Percentiles rank a stretch among this genome's conserved stretches.
Evolutionary conservation across 1,140 invertebrate species (phyloP).

Genomic region (Condylostylus longicornis): DNA sequence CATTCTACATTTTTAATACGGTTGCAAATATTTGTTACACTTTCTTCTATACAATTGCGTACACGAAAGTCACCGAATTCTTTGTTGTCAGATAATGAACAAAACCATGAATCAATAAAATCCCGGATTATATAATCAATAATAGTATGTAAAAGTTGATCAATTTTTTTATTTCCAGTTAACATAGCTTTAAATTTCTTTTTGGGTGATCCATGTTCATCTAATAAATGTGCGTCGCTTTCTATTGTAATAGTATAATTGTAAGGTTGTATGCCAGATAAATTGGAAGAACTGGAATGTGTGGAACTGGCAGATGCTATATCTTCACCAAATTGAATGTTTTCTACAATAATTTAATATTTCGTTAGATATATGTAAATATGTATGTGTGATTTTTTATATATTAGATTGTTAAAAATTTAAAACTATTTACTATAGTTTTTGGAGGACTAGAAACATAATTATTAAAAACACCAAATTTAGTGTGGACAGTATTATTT

Average conservation of each 20-base stretch:
- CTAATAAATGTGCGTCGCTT: background rate
- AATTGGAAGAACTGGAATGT: too few species aligned
- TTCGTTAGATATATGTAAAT: background rate
- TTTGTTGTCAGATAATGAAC: constrained; percentile 35
- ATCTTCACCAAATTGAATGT: background rate
- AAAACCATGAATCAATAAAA: constrained; percentile 63
- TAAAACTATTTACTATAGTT: background rate
- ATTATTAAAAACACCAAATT: background rate
- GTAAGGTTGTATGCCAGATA: too few species aligned
- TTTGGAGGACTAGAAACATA: too few species aligned
- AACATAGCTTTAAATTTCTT: constrained; percentile 3
- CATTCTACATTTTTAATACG: constrained; percentile 71
- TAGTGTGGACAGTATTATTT: background rate
- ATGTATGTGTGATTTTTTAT: too few species aligned
- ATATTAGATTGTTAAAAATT: background rate
- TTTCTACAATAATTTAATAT: background rate
- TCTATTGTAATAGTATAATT: background rate
- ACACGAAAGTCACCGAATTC: constrained; percentile 29
- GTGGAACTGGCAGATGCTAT: background rate
- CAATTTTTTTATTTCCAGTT: constrained; percentile 4
- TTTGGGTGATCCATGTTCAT: constrained; percentile 5
- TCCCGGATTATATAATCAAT: constrained; percentile 58
- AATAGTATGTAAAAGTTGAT: constrained; percentile 25
- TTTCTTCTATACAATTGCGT: constrained; percentile 34
- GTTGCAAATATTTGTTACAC: constrained; percentile 39